Evolutionary conservation across 2,888 invertebrate species (phyloP), one percentile per base, ranked within the genome.

Genomic region (Tetrapedia diversipes): DNA sequence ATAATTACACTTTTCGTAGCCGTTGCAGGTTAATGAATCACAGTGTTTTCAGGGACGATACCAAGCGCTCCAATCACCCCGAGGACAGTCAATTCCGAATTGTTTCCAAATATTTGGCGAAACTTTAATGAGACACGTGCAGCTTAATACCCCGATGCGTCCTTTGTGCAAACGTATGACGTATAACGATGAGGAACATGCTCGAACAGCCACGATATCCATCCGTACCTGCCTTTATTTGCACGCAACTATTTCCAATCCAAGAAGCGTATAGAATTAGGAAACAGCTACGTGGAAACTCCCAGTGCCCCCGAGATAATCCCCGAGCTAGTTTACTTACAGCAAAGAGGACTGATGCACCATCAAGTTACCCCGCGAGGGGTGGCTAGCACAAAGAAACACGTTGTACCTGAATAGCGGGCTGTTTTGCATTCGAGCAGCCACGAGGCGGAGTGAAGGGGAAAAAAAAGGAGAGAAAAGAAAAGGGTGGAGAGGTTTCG

Each of bases 301-400:
- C 83, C 85, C 85, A 70, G 45, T 78, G 85, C 56, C 83, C 83
- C 82, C 37, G 65, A 77, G 85, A 83, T 85, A 83, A 85, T 85
- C 75, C 75, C 64, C 47, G 51, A 80, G 85, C 83, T 83, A 77
- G 85, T 83, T 83, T 83, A 79, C 76, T 79, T 72, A 75, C 70
- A 69, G 51, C 66, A 39, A 73, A 57, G 64, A 24, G n/a, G 49
- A 61, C 66, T 45, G 29, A 54, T 51, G 71, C 41, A 1, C 19
- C 53, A 32, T 37, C 53, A 43, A 63, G 43, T 53, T 61, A 6
- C 24, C 43, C 63, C 22, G 47, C 49, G 54, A 53, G 41, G 57
- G 43, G 37, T 34, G 4, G 39, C 45, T n/a, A n/a, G 41, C 7
- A n/a, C 45, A 51, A 59, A 59, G 63, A 56, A 67, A 41, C n/a